phyloP scores from a whole-genome alignment of 2,888 invertebrate species.

The Elgonia sp. region DNA sequence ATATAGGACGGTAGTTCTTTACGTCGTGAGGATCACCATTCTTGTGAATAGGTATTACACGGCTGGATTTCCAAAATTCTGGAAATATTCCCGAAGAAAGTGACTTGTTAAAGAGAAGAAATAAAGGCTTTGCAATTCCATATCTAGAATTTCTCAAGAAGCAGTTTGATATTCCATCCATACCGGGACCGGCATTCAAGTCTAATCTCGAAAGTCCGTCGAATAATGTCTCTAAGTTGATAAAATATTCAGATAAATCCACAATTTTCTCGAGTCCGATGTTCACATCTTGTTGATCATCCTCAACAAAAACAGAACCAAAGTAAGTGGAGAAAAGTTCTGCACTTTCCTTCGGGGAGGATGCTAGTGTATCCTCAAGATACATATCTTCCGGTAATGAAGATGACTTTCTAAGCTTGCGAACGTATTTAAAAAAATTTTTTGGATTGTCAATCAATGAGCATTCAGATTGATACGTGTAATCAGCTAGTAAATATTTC shows the following conservation, averaged over 20 bases:
- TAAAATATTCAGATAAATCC: neutral
- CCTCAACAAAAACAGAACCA: conserved; percentile 3
- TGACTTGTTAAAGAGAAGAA: conserved; percentile 34
- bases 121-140: conserved; percentile 17
- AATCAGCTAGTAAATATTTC: neutral
- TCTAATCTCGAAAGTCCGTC: neutral
- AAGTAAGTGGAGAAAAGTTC: neutral
- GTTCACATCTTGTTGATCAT: neutral
- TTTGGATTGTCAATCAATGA: neutral
- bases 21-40: neutral
- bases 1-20: conserved; percentile 10
- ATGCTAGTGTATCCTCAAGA: neutral
- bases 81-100: conserved; percentile 18
- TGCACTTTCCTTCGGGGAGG: neutral
- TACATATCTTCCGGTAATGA: neutral
- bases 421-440: conserved; percentile 10
- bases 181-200: neutral
- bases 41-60: conserved; percentile 27
- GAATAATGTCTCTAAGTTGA: neutral
- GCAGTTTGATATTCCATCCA: neutral
- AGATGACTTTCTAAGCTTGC: neutral
- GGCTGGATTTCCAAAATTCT: conserved; percentile 26
- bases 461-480: neutral
- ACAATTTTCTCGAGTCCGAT: neutral
- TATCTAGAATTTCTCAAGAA: neutral